Conservation (phyloP, 1,140 invertebrate species). For the Drosophila kurseongensis region DNA sequence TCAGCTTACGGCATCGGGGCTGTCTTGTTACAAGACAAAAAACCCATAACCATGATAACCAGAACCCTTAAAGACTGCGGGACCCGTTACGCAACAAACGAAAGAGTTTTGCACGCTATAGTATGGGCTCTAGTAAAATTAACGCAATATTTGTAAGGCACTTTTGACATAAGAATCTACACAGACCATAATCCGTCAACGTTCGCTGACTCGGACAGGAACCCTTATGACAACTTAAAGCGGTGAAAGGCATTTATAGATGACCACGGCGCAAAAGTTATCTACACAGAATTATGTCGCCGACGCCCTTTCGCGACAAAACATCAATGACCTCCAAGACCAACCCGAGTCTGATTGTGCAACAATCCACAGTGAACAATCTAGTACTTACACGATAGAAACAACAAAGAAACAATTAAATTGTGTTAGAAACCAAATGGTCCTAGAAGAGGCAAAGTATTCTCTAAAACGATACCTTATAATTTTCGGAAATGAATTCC, state of each 20-base stretch:
- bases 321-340: background rate
- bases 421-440: background rate
- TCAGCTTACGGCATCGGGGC: background rate
- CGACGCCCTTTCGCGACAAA: conserved; percentile 1
- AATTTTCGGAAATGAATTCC: background rate
- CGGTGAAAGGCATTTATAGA: conserved; percentile 1
- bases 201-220: too few relatives aligned
- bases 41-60: background rate
- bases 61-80: background rate
- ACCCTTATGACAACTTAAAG: background rate
- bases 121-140: background rate
- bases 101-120: background rate
- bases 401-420: background rate
- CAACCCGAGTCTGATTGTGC: background rate
- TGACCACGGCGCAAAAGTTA: conserved; percentile 2
- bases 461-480: background rate
- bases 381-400: background rate
- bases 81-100: background rate
- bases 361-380: background rate
- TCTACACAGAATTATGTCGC: conserved; percentile 8
- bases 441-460: too few relatives aligned
- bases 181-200: too few relatives aligned
- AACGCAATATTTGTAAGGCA: too few relatives aligned
- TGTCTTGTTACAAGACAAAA: conserved; percentile 1
- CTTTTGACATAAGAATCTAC: too few relatives aligned